Evolutionary conservation across 1,140 invertebrate species (phyloP).

Genomic region (Caerostris darwini): DNA sequence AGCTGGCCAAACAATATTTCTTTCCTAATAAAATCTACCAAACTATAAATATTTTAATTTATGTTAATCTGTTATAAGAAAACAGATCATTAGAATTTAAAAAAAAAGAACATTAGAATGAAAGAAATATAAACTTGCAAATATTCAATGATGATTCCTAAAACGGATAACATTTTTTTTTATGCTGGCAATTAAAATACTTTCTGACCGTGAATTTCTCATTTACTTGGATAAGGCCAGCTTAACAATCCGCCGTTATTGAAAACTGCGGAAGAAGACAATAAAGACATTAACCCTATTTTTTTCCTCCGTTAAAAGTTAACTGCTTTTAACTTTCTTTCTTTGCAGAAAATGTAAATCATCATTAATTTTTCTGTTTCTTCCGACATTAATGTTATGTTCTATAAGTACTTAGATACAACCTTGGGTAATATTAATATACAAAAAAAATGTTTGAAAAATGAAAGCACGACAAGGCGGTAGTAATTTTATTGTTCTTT

Average conservation of each 20-base stretch:
- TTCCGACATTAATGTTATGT: not conserved
- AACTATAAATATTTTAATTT: too few species aligned
- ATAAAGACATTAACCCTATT: conserved; percentile 17
- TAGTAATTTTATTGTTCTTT: conserved; percentile 61
- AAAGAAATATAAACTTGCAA: too few species aligned
- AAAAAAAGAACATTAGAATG: too few species aligned
- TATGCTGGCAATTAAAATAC: not conserved
- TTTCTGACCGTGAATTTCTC: conserved; percentile 3
- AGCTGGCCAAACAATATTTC: too few species aligned
- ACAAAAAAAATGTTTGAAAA: conserved; percentile 11
- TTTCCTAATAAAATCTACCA: too few species aligned
- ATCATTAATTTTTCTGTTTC: conserved; percentile 21
- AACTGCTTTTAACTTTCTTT: not conserved
- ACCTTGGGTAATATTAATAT: not conserved
- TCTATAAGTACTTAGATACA: conserved; percentile 16
- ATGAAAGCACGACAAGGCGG: not conserved
- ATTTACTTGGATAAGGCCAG: too few species aligned
- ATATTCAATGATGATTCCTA: not conserved
- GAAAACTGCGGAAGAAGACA: conserved; percentile 39
- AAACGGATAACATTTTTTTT: not conserved
- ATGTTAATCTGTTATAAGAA: too few species aligned
- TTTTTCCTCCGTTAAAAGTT: not conserved
- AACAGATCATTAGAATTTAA: too few species aligned
- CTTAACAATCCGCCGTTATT: not conserved
- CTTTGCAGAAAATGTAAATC: not conserved